Base-by-base conservation (phyloP, 2,113 vertebrate species). In the Amphiprion percula region DNA sequence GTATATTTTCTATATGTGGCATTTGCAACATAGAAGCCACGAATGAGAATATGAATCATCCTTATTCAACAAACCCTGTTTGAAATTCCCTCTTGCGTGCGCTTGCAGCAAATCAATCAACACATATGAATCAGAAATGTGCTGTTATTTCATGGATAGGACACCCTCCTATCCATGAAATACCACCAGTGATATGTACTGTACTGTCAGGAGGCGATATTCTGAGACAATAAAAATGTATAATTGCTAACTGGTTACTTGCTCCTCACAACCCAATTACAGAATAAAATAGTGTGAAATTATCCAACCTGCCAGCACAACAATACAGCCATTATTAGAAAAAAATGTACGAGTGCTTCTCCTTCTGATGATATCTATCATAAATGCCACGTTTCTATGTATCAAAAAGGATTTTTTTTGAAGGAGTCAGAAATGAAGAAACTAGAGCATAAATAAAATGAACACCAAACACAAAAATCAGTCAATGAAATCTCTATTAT, bases 71-170 rank as follows among this genome's bases (percentile, higher is more conserved):
- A 61, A 72, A 23, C 23, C 76, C 26, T 59, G 69, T 74, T 80
- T 66, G 28, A 59, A 30, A 55, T 68, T 53, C 30, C 8, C 60
- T 67, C 11, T 44, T 28, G 55, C 78, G 68, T 79, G 30, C 23
- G 65, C 41, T 61, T 56, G 60, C 54, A 73, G 65, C 41, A 71
- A 65, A 60, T 30, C 74, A 37, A 68, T 70, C 37, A 70, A 65
- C 54, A 64, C 52, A 64, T 5, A 24, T 60, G 61, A 50, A 65
- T 55, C 50, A 33, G 62, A 79, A 55, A 84, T 78, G 64, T 11
- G 39, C 39, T 41, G 67, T 55, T 56, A 58, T 79, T 87, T 49
- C 47, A 70, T 74, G 84, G 68, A 77, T 77, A 30, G 59, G 23
- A 21, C 21, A 21, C 21, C 21, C 21, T 21, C 21, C 21, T 21